These are phyloP conservation scores for Neotragus moschatus DNA, from an alignment of 2,113 vertebrate species.

Conservation along the genomic window DNA sequence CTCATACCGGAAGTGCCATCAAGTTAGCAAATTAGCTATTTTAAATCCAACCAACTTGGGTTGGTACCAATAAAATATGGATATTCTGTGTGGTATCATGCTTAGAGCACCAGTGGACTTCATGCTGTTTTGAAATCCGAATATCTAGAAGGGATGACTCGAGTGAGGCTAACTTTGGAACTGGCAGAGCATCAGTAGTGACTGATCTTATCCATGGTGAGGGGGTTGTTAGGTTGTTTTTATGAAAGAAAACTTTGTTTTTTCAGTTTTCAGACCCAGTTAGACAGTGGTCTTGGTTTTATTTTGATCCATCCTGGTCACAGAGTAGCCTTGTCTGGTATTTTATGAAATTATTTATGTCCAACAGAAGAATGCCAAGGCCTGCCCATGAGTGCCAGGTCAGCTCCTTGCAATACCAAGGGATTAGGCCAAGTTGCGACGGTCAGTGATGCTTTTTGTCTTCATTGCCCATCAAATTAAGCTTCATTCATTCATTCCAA, in stretches of 20 bases:
- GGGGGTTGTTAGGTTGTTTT: neutral
- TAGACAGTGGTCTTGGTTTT: neutral
- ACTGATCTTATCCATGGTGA: neutral
- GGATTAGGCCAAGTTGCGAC: neutral
- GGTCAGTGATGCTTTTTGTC: neutral
- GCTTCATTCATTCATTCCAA: neutral
- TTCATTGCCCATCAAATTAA: neutral
- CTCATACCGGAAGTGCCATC: neutral
- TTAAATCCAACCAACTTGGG: neutral
- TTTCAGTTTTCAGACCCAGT: neutral
- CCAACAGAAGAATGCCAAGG: neutral
- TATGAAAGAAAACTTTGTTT: neutral
- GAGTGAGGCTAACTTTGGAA: neutral
- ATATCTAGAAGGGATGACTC: neutral
- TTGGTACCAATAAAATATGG: neutral
- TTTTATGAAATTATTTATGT: neutral
- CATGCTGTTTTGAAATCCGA: neutral
- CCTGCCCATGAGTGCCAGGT: neutral
- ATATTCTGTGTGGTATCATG: neutral
- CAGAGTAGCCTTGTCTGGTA: neutral
- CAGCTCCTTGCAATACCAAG: neutral
- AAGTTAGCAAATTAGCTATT: neutral
- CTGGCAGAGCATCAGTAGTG: neutral
- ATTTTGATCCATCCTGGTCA: neutral
- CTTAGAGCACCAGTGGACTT: neutral